These are phyloP conservation scores for Nephrotoma flavescens DNA, from an alignment of 2,888 invertebrate species.

Conservation along the genomic window DNA sequence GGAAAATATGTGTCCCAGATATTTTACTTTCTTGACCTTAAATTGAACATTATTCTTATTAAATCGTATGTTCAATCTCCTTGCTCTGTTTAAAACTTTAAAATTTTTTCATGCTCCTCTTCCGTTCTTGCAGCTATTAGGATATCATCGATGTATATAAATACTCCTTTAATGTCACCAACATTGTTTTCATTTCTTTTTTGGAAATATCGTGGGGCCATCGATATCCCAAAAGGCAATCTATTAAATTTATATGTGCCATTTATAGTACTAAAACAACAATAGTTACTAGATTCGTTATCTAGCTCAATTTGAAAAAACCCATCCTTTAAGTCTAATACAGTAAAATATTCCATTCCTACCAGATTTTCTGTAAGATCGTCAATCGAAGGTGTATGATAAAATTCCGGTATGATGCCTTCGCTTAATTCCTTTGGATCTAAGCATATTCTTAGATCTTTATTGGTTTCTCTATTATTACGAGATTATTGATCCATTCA, in stretches of 20 bases:
- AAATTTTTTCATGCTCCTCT: constrained; percentile 15
- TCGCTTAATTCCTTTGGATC: background rate
- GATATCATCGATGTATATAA: constrained; percentile 18
- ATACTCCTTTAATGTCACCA: no score
- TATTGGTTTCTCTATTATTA: background rate
- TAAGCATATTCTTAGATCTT: background rate
- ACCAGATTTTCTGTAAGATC: background rate
- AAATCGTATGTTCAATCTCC: constrained; percentile 12
- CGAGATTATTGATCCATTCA: background rate
- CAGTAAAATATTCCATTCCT: background rate
- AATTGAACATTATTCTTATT: background rate
- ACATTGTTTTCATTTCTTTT: no score
- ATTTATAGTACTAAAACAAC: no score
- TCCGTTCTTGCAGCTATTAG: constrained; percentile 7
- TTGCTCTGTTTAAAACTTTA: constrained; percentile 17
- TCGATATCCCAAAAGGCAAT: no score
- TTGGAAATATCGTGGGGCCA: no score
- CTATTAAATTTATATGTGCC: no score
- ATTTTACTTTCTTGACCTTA: constrained; percentile 16
- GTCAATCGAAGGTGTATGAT: background rate
- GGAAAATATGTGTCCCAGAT: constrained; percentile 14
- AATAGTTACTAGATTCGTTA: no score
- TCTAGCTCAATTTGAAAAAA: no score
- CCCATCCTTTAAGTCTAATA: no score
- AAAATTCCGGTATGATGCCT: background rate